Evolutionary conservation across 2,113 vertebrate genomes (phyloP).

Genomic region (Probosciger aterrimus): DNA sequence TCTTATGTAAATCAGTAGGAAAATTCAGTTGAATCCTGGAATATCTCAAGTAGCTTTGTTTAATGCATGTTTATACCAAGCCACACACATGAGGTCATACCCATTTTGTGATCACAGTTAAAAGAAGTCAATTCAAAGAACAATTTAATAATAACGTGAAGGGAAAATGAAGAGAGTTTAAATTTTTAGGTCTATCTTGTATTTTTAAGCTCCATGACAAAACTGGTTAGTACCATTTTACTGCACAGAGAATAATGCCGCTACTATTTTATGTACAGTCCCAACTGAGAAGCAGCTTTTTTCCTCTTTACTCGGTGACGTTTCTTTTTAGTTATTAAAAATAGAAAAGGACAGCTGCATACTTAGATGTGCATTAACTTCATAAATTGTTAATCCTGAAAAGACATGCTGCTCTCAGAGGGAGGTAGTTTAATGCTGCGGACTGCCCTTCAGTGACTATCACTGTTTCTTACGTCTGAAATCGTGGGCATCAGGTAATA

Average conservation of each 20-base stretch:
- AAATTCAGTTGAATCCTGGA: background rate
- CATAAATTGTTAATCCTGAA: constrained; percentile 53
- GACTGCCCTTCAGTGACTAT: background rate
- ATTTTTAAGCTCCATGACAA: background rate
- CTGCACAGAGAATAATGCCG: background rate
- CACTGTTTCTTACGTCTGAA: background rate
- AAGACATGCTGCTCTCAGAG: constrained; percentile 13
- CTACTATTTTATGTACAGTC: background rate
- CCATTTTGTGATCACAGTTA: background rate
- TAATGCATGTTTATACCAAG: background rate
- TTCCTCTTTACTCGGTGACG: background rate
- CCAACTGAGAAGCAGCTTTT: constrained; percentile 4
- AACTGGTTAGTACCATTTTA: background rate
- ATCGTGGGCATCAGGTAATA: background rate
- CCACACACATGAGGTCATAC: rapidly evolving
- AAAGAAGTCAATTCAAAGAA: background rate
- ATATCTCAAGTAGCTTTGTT: background rate
- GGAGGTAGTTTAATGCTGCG: background rate
- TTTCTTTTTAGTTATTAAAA: constrained; percentile 53
- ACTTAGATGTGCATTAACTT: constrained; percentile 44
- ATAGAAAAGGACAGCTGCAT: constrained; percentile 54
- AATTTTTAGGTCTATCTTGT: background rate
- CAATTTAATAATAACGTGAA: background rate
- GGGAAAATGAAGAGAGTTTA: background rate
- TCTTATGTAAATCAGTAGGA: background rate